Base-by-base conservation (phyloP, 2,113 vertebrate species). In the Macquaria australasica region DNA sequence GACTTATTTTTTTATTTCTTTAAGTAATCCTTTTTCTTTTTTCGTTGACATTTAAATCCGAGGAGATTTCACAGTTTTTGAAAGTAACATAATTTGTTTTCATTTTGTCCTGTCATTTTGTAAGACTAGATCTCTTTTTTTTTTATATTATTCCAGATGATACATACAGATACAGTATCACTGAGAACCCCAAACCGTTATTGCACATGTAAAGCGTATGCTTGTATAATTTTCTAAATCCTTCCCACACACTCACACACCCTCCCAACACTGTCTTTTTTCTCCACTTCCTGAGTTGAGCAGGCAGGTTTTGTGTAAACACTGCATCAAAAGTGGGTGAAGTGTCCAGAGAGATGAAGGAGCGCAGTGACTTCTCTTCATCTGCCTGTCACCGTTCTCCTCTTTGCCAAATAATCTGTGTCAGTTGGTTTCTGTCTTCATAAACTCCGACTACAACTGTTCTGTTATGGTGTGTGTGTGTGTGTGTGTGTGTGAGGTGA, bases 341-440 rank as follows among this genome's bases (percentile, higher is more conserved):
- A 85, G 83, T 81, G 91, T 92, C 91, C 88, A 86, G 90, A 92
- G 87, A 91, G 82, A 89, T 81, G 72, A 81, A 74, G 60, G 58
- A 77, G 73, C 16, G 2, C 68, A 2, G 34, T 28, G 51, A 73
- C 76, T 83, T 55, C 56, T 70, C 73, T 69, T 90, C 85, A 72
- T 89, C 87, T 89, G 67, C 63, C 77, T 87, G 59, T 84, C 85
- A 53, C 25, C 1, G 0, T 20, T 70, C 73, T 37, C 45, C 39
- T 55, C 67, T 81, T 73, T 73, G 81, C 70, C 87, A 81, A 77
- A 89, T 82, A 74, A 81, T 82, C 69, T 80, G 41, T 79, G 70
- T 79, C 69, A 11, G 77, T 82, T 16, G 23, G 55, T 74, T 64
- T 59, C 23, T 84, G 41, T 79, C 50, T 55, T 34, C 12, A 15